Conservation (phyloP, 2,888 invertebrate species). For the Eupithecia centaureata region DNA sequence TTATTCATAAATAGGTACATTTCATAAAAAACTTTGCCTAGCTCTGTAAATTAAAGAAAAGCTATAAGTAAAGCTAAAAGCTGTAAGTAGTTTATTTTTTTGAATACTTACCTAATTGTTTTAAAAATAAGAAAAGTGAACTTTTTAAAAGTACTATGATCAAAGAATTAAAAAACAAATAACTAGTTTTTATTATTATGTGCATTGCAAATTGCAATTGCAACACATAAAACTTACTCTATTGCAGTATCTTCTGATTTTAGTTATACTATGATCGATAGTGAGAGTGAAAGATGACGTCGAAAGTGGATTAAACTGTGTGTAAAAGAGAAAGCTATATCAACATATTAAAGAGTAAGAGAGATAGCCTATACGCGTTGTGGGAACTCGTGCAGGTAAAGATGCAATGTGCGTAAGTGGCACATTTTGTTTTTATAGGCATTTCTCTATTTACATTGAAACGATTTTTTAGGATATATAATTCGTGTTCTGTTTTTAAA, state of each 20-base stretch:
- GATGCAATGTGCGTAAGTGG: slow-evolving; percentile 56
- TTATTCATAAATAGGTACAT: background rate
- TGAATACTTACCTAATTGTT: too few relatives aligned
- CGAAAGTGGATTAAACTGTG: slow-evolving; percentile 61
- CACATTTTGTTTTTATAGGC: slow-evolving; percentile 17
- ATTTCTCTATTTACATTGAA: slow-evolving; percentile 15
- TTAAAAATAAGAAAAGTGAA: too few relatives aligned
- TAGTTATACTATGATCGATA: slow-evolving; percentile 64
- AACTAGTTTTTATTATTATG: background rate
- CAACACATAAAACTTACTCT: background rate
- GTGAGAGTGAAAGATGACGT: slow-evolving; percentile 83
- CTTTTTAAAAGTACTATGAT: too few relatives aligned
- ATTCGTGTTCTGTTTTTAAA: too few relatives aligned
- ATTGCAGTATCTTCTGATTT: slow-evolving; percentile 50
- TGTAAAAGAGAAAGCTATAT: slow-evolving; percentile 47
- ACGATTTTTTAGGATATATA: background rate
- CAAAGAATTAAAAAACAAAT: background rate
- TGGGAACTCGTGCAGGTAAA: slow-evolving; percentile 78
- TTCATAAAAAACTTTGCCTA: too few relatives aligned
- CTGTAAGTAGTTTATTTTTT: too few relatives aligned
- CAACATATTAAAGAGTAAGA: slow-evolving; percentile 46
- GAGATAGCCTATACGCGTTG: slow-evolving; percentile 62
- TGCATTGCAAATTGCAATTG: background rate
- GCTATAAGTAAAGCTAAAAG: too few relatives aligned
- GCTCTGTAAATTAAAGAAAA: too few relatives aligned